A percentile compares a stretch with the other conserved stretches of the same genome.
Evolutionary conservation across 2,888 invertebrate species (phyloP).

Genomic region (Epistrophe grossulariae): DNA sequence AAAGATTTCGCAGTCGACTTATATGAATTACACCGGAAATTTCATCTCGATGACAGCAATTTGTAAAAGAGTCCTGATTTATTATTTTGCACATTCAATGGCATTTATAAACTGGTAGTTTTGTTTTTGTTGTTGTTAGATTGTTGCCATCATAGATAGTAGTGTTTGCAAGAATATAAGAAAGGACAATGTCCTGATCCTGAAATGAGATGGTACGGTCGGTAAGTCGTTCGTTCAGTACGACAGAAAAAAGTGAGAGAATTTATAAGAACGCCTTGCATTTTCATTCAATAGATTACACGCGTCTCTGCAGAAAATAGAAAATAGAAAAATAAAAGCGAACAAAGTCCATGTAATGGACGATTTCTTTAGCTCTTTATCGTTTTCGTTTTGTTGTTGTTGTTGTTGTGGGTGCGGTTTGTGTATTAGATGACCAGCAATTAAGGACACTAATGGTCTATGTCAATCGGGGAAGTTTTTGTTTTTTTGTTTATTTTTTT

Average conservation of each 20-base stretch:
- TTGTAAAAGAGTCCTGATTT: conserved; percentile 77
- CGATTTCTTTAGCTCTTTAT: conserved; percentile 69
- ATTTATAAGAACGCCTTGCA: conserved; percentile 45
- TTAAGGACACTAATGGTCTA: conserved; percentile 66
- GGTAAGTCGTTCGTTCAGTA: neutral
- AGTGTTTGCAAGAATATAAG: neutral
- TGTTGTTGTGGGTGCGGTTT: conserved; percentile 35
- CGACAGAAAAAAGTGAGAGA: conserved; percentile 26
- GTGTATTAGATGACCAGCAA: conserved; percentile 62
- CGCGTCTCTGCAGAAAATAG: neutral
- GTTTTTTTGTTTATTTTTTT: conserved; percentile 10
- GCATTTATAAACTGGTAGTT: conserved; percentile 75
- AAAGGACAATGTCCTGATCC: conserved; percentile 4
- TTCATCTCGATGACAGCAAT: conserved; percentile 77
- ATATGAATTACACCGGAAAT: conserved; percentile 76
- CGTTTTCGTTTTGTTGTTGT: conserved; percentile 31
- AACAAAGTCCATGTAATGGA: conserved; percentile 59
- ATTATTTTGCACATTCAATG: conserved; percentile 75
- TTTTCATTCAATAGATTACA: conserved; percentile 49
- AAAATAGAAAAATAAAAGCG: neutral
- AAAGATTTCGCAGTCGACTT: conserved; percentile 67
- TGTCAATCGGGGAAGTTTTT: conserved; percentile 57
- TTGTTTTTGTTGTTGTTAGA: neutral
- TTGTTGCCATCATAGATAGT: conserved; percentile 4
- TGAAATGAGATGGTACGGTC: neutral